Evolutionary conservation across 1,140 invertebrate genomes (phyloP).

Genomic region (Camponotus floridanus): DNA sequence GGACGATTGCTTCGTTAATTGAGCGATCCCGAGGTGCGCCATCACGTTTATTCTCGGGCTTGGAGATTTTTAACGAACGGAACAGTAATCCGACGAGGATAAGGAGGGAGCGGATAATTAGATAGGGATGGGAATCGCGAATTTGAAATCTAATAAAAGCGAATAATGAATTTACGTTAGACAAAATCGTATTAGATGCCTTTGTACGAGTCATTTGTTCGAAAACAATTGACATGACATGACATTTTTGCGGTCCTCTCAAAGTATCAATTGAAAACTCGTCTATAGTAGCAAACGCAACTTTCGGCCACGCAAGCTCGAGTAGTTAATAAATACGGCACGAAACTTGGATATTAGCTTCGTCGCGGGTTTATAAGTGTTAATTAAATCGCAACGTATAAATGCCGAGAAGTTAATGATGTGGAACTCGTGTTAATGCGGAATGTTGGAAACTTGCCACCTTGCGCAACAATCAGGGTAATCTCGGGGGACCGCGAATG

Average conservation of each 20-base stretch:
- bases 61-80: conserved; percentile 50
- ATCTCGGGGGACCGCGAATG: not conserved
- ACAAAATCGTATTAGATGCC: not conserved
- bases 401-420: conserved; percentile 55
- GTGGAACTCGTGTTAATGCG: conserved; percentile 17
- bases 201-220: not conserved
- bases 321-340: not conserved
- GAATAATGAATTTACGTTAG: not conserved
- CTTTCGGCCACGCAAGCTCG: not conserved
- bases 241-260: conserved; percentile 2
- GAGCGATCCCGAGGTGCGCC: conserved; percentile 50
- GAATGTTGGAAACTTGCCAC: conserved; percentile 46
- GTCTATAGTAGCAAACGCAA: not conserved
- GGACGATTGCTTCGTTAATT: conserved; percentile 52
- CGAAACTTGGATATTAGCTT: conserved; percentile 29
- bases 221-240: not conserved
- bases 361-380: conserved; percentile 31
- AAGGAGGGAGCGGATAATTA: conserved; percentile 26
- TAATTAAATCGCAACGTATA: conserved; percentile 49
- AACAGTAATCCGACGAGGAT: conserved; percentile 25
- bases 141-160: conserved; percentile 23
- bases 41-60: conserved; percentile 43
- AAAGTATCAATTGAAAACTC: not conserved
- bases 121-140: conserved; percentile 7
- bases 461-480: conserved; percentile 34